Base-by-base conservation (phyloP, 2,888 invertebrate species). In the Aricia artaxerxes region DNA sequence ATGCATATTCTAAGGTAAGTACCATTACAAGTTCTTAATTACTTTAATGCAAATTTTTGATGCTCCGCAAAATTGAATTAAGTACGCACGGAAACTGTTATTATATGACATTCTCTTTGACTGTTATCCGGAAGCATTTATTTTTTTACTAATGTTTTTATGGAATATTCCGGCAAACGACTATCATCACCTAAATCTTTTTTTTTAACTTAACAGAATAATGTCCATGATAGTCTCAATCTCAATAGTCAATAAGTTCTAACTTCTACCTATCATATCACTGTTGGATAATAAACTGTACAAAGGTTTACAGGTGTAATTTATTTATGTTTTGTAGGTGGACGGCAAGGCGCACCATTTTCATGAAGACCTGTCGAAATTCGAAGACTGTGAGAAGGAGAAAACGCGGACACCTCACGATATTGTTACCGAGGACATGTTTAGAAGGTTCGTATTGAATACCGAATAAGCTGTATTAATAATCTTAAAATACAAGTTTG, bases 351-450 rank as follows among this genome's bases (percentile, higher is more conserved):
- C 86, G 2, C 88, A 91, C 82, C 85, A 85, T 76, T 88, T 91
- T 57, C 87, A 88, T 78, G 93, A 93, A 81, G 93, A 93, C 80
- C 82, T 93, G 38, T 85, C 89, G 0, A 93, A 90, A 82, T 88
- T 88, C 75, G 92, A 92, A 85, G 91, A 92, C 81, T 84, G 84
- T 87, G 93, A 92, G 57, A 90, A 91, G 76, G 91, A 93, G 57
- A 92, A 92, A 82, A 90, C 89, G 78, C 91, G 90, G 83, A 94
- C 89, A 13, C 91, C 93, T 0, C 95, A 95, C 81, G 97, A 96
- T 83, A 95, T 96, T 83, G 96, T 97, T 83, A 97, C 97, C 0
- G 97, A 97, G 85, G 97, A 97, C 88, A 94, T 97, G 85, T 97
- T 97, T 88, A 95, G 97, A 85, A 95, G 95, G 92, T 95, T 85